Base-by-base conservation (phyloP, 2,797 vertebrate species). In the Cossypha dichroa region DNA sequence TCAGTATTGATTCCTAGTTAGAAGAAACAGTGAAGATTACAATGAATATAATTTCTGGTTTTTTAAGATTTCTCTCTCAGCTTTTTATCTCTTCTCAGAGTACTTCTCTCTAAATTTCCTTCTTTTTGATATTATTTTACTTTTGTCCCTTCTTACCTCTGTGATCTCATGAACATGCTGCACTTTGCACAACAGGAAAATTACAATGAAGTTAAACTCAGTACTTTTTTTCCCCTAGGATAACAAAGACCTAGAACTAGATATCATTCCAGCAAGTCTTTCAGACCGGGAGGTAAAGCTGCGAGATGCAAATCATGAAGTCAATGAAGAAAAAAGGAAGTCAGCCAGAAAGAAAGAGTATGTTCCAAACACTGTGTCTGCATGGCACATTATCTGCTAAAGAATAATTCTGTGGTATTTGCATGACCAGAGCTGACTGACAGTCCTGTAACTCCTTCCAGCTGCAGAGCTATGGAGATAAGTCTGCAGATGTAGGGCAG, bases 281-380 rank as follows among this genome's bases (percentile, higher is more conserved):
- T 99, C 99, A 0, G 99, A 99, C 70, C 98, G 98, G 0, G 99
- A 99, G 85, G 99, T 99, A 60, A 99, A 99, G 94, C 98, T 99
- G 28, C 98, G 99, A 14, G 99, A 99, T 72, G 99, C 99, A 85
- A 99, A 98, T 97, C 99, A 99, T 2, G 99, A 99, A 96, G 97
- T 99, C 96, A 99, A 99, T 17, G 99, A 99, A 96, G 99, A 99
- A 92, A 99, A 99, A 97, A 98, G 99, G 96, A 99, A 99, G 95
- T 99, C 99, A 0, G 99, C 99, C 78, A 97, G 99, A 94, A 99
- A 99, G 97, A 99, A 99, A 98, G 99, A 99, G 99, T 99, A 97
- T 95, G 99, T 98, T 49, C 41, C 23, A 92, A 58, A 63, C 2
- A 2, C 33, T 63, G 28, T 21, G 29, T 36, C 40, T 76, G 72